phyloP scores from a whole-genome alignment of 2,888 invertebrate species.

The Agrotis segetum region DNA sequence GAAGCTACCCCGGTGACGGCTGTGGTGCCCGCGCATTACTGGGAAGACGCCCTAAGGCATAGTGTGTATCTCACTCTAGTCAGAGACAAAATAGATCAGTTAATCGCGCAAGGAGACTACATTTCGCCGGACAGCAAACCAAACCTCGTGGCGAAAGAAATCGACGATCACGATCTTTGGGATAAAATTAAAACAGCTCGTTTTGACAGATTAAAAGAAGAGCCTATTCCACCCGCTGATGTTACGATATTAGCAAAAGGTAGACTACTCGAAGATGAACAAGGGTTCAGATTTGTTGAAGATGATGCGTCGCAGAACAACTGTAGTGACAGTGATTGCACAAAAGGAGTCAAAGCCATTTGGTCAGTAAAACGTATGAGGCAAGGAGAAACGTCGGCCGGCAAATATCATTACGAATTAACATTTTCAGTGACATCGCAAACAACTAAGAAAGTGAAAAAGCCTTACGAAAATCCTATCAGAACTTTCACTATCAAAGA shows the following conservation, averaged over 20 bases:
- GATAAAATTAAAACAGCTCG: slow-evolving; percentile 87
- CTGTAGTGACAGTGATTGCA: slow-evolving; percentile 86
- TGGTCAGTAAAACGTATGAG: slow-evolving; percentile 94
- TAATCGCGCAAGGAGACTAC: slow-evolving; percentile 82
- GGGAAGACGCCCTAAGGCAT: slow-evolving; percentile 93
- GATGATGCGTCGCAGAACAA: slow-evolving; percentile 79
- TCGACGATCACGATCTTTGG: slow-evolving; percentile 88
- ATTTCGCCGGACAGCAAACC: slow-evolving; percentile 74
- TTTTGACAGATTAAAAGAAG: slow-evolving; percentile 82
- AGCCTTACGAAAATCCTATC: slow-evolving; percentile 89
- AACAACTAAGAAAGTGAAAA: slow-evolving; percentile 84
- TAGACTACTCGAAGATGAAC: slow-evolving; percentile 89
- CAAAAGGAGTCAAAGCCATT: slow-evolving; percentile 90
- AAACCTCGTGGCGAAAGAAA: slow-evolving; percentile 74
- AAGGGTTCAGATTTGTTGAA: slow-evolving; percentile 91
- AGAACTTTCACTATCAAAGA: slow-evolving; percentile 93
- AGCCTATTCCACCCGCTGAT: slow-evolving; percentile 91
- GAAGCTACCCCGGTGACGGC: slow-evolving; percentile 70
- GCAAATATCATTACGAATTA: slow-evolving; percentile 91
- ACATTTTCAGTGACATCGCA: slow-evolving; percentile 92
- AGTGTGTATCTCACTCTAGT: slow-evolving; percentile 92
- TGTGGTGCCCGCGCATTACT: slow-evolving; percentile 86
- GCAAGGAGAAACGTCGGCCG: slow-evolving; percentile 89
- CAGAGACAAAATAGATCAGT: slow-evolving; percentile 89
- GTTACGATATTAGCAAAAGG: slow-evolving; percentile 92